Conservation (phyloP, 1,140 invertebrate genomes). For the Hylaeus anthracinus region DNA sequence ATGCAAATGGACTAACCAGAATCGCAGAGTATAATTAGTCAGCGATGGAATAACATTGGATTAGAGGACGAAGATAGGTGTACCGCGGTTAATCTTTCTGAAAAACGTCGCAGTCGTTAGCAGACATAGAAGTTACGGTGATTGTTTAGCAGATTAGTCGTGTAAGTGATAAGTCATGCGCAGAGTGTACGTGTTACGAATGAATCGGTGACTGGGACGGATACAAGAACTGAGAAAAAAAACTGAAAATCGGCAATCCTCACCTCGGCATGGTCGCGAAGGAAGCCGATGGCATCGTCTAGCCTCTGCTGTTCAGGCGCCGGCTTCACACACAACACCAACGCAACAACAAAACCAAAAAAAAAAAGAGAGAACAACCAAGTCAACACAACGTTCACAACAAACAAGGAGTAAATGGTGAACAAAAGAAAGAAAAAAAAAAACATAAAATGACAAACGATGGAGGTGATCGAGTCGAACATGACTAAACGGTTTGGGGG, state of each 20-base stretch:
- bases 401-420: conserved; percentile 70
- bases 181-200: not conserved
- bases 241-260: conserved; percentile 81
- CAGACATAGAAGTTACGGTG: not conserved
- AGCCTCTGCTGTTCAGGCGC: conserved; percentile 90
- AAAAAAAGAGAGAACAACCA: conserved; percentile 79
- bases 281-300: conserved; percentile 94
- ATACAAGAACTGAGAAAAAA: conserved; percentile 55
- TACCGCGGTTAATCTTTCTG: not conserved
- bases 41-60: not conserved
- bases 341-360: conserved; percentile 82
- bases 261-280: conserved; percentile 91
- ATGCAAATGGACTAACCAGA: not conserved
- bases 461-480: conserved; percentile 29
- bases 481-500: conserved; percentile 58
- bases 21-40: not conserved
- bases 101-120: not conserved
- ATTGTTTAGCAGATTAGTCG: not conserved
- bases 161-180: conserved; percentile 17
- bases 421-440: conserved; percentile 46
- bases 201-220: conserved; percentile 3
- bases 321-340: conserved; percentile 84
- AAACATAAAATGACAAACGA: conserved; percentile 44
- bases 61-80: not conserved
- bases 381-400: conserved; percentile 81